Conservation (phyloP, 92 coral and sea anemone species). For the Ricordea florida region DNA sequence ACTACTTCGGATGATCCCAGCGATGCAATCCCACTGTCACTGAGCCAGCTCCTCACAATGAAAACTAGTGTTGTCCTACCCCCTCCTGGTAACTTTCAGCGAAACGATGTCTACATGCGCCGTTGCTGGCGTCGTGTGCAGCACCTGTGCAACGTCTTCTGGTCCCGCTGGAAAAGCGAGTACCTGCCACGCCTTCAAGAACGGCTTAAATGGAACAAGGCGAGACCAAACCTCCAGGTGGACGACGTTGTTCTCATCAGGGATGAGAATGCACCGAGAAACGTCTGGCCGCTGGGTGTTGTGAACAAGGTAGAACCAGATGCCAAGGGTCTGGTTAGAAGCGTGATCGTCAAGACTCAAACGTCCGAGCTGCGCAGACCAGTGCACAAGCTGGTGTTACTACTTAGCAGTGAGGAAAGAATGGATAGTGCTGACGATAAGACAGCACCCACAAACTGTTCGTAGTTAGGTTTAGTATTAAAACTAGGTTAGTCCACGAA, state of each 20-base stretch:
- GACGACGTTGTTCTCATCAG: conserved; percentile 36
- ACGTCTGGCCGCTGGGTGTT: conserved; percentile 30
- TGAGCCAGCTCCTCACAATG: conserved; percentile 43
- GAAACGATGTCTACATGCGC: conserved; percentile 36
- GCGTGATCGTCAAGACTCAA: conserved; percentile 4
- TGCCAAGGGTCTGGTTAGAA: conserved; percentile 24
- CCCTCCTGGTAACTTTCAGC: conserved; percentile 55
- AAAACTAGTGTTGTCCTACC: conserved; percentile 39
- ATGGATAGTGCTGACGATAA: too few species aligned
- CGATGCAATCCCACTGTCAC: conserved; percentile 32
- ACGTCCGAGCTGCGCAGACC: conserved; percentile 19
- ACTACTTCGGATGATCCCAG: conserved; percentile 39
- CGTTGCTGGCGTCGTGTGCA: conserved; percentile 46
- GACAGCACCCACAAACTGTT: too few species aligned
- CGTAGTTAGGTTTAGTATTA: too few species aligned
- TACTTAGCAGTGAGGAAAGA: too few species aligned
- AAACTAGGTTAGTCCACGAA: too few species aligned
- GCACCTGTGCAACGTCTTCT: conserved; percentile 33
- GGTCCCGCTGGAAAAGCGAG: conserved; percentile 56
- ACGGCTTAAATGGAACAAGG: conserved; percentile 29
- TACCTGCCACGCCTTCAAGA: conserved; percentile 24
- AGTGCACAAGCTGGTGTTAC: conserved; percentile 17
- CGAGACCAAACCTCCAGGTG: conserved; percentile 11
- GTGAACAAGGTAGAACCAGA: neutral
- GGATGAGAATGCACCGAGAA: conserved; percentile 39